A percentile compares a stretch with the other conserved stretches of the same genome.
Conservation (phyloP, 2,113 vertebrate genomes). For the Saimiri boliviensis region DNA sequence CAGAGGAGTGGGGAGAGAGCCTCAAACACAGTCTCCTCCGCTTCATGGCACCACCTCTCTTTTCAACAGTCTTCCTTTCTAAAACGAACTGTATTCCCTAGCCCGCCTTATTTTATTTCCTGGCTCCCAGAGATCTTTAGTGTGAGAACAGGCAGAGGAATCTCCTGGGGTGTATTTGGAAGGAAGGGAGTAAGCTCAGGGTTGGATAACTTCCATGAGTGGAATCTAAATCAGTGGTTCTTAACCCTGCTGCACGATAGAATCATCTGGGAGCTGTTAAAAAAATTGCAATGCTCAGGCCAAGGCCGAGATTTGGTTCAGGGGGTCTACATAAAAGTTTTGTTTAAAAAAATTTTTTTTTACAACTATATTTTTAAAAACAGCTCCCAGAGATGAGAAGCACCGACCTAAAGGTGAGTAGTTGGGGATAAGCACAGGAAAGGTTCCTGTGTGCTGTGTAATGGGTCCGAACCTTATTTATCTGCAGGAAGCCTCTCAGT, state of each 20-base stretch:
- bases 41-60: neutral
- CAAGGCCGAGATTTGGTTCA: neutral
- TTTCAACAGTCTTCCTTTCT: neutral
- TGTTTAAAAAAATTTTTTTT: neutral
- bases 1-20: neutral
- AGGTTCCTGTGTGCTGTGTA: neutral
- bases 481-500: neutral
- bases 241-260: constrained; percentile 37
- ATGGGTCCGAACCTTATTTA: rapidly evolving
- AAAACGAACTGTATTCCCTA: neutral
- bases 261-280: constrained; percentile 66
- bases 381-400: constrained; percentile 3
- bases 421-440: neutral
- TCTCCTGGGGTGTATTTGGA: constrained; percentile 71
- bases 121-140: constrained; percentile 59
- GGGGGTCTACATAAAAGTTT: neutral
- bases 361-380: constrained; percentile 16
- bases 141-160: constrained; percentile 67
- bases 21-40: neutral
- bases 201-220: constrained; percentile 53
- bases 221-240: constrained; percentile 37
- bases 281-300: neutral
- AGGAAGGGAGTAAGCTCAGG: constrained; percentile 63
- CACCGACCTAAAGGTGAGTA: neutral
- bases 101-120: constrained; percentile 25